Conservation (phyloP, 2,797 vertebrate species). For the Toxotes lorentzi region DNA sequence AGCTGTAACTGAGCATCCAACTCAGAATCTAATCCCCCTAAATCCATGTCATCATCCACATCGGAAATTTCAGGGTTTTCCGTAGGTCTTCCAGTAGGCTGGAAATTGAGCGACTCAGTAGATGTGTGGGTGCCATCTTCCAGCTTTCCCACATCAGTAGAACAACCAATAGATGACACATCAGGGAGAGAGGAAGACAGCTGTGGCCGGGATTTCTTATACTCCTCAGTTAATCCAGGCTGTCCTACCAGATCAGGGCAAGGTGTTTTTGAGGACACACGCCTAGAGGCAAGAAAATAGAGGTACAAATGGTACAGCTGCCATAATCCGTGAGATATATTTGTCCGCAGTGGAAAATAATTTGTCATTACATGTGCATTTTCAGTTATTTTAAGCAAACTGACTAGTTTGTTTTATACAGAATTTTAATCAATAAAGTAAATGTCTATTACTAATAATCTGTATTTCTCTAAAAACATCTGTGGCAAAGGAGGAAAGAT, state of each 20-base stretch:
- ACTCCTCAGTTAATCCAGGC: conserved; percentile 52
- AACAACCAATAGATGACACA: conserved; percentile 75
- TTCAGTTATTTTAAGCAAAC: neutral
- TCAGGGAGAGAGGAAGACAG: conserved; percentile 83
- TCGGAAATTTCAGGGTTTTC: conserved; percentile 28
- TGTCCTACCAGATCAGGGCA: conserved; percentile 82
- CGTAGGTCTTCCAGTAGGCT: conserved; percentile 4
- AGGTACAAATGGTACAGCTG: neutral
- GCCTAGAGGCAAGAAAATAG: conserved; percentile 54
- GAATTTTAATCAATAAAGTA: neutral
- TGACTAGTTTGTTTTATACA: neutral
- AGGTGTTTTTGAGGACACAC: conserved; percentile 45
- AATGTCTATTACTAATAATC: neutral
- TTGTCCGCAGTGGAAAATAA: neutral
- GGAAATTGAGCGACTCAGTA: conserved; percentile 59
- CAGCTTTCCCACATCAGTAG: conserved; percentile 21
- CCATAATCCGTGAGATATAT: neutral
- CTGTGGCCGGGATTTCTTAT: conserved; percentile 60
- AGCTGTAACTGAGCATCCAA: conserved; percentile 52
- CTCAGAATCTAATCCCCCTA: conserved; percentile 59
- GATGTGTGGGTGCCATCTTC: conserved; percentile 52
- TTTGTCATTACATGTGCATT: neutral
- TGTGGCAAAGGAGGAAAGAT: neutral
- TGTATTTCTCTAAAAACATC: neutral
- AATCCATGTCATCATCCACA: conserved; percentile 43